Evolutionary conservation across 2,113 vertebrate species (phyloP).

Genomic region (Phalacrocorax pelagicus): DNA sequence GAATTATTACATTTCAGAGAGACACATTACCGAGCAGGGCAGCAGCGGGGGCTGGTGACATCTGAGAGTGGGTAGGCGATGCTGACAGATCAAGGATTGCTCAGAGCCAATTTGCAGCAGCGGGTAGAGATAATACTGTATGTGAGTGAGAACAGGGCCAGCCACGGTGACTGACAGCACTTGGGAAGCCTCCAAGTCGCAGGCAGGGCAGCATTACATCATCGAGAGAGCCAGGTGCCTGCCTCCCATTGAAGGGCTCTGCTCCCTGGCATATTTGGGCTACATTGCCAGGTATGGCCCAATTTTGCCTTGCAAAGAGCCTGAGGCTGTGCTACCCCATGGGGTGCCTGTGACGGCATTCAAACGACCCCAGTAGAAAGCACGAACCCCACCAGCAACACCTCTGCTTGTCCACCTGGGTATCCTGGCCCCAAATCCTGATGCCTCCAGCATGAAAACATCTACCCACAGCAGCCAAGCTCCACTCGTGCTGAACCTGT

Average conservation of each 20-base stretch:
- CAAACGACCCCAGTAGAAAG: neutral
- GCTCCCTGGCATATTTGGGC: neutral
- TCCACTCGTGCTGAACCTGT: accelerated
- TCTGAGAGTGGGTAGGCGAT: conserved; percentile 67
- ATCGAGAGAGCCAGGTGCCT: neutral
- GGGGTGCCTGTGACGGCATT: neutral
- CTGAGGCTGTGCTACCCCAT: neutral
- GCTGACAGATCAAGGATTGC: conserved; percentile 70
- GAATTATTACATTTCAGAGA: conserved; percentile 64
- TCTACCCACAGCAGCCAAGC: accelerated
- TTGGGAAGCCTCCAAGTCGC: conserved; percentile 32
- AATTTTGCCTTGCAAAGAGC: neutral
- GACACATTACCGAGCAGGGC: conserved; percentile 37
- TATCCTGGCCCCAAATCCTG: neutral
- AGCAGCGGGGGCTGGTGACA: conserved; percentile 65
- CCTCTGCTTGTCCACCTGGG: neutral
- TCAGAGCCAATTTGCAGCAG: conserved; percentile 70
- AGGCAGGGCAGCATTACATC: neutral
- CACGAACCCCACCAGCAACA: neutral
- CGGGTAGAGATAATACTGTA: conserved; percentile 52
- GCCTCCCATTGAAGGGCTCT: neutral
- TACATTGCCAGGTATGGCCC: neutral
- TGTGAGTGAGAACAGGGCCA: conserved; percentile 52
- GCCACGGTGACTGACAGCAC: conserved; percentile 12
- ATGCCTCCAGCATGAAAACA: neutral